Base-by-base conservation (phyloP, 2,888 invertebrate species). In the Mythimna ferrago region DNA sequence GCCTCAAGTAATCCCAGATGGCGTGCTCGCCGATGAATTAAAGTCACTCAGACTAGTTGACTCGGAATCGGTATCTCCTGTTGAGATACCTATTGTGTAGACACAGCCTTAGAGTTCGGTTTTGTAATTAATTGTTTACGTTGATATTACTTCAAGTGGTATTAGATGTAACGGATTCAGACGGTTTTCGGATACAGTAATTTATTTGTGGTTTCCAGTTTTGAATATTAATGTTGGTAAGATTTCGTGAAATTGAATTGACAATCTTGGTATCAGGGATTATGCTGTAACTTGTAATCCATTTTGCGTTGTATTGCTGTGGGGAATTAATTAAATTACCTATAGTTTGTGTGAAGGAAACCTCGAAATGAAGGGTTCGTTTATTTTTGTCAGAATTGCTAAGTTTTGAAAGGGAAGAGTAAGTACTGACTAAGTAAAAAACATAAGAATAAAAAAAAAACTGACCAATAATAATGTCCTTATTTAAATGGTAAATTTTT, bases 1-100 rank as follows among this genome's bases (percentile, higher is more conserved):
- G 91, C 86, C 84, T 89, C 92, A 90, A 93, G 91, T 92, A 93
- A 92, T 93, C 93, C 93, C 93, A 93, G 93, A 93, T 93, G 93
- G 91, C 88, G 90, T 89, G 83, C 87, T 89, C 79, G 84, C 83
- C 90, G 87, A 91, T 92, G 91, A 93, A 93, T 93, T 93, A 92
- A 92, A 92, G 92, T 92, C 92, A 91, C 89, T 92, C 91, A 88
- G 90, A 88, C 85, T 88, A 89, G 89, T 89, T 86, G 89, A 89
- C 88, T 91, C 73, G 82, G 86, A 86, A 81, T 83, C 86, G n/a
- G n/a, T n/a, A n/a, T n/a, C n/a, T n/a, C n/a, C n/a, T n/a, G n/a
- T n/a, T n/a, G n/a, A 85, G 83, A 86, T 87, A 88, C 81, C 86
- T 88, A 88, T 89, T 88, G 86, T 89, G 85, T 89, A 86, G 83